A percentile compares a stretch with the other conserved stretches of the same genome.
These are phyloP conservation scores for Cistogaster globosa DNA, from an alignment of 2,888 invertebrate genomes.

Conservation along the genomic window DNA sequence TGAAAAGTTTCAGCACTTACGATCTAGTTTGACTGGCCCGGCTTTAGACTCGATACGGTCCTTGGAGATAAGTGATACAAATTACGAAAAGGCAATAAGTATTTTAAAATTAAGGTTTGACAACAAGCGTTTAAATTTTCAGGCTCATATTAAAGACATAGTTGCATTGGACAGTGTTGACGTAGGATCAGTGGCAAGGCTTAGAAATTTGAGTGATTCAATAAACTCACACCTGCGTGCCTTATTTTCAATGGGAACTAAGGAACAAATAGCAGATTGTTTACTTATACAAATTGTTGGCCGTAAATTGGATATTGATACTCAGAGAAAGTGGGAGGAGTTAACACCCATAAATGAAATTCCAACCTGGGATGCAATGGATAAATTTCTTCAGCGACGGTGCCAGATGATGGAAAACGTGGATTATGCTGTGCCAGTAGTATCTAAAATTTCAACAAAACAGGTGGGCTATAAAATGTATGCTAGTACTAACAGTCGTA, in stretches of 20 bases:
- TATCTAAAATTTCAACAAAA: not conserved
- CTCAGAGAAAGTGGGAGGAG: constrained; percentile 57
- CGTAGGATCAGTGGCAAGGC: constrained; percentile 41
- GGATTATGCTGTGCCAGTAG: constrained; percentile 1
- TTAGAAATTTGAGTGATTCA: constrained; percentile 50
- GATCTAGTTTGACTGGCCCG: constrained; percentile 23
- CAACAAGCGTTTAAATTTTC: constrained; percentile 31
- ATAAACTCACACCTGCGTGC: constrained; percentile 59
- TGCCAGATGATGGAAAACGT: constrained; percentile 59
- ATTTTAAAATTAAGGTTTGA: constrained; percentile 59
- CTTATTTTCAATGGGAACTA: constrained; percentile 54
- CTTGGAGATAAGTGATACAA: constrained; percentile 58
- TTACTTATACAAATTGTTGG: constrained; percentile 48
- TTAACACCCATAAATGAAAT: constrained; percentile 36
- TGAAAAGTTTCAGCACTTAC: constrained; percentile 65
- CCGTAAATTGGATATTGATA: constrained; percentile 47
- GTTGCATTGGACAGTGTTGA: constrained; percentile 50
- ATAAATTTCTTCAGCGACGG: constrained; percentile 54
- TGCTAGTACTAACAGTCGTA: constrained; percentile 5
- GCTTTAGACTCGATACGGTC: constrained; percentile 59
- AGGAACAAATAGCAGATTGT: constrained; percentile 56
- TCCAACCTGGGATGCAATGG: constrained; percentile 57
- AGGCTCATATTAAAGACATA: constrained; percentile 44
- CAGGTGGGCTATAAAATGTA: constrained; percentile 12
- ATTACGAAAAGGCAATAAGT: constrained; percentile 62